Evolutionary conservation across 2,888 invertebrate species (phyloP), one percentile per base, ranked within the genome.

Genomic region (Morinoia aosen): DNA sequence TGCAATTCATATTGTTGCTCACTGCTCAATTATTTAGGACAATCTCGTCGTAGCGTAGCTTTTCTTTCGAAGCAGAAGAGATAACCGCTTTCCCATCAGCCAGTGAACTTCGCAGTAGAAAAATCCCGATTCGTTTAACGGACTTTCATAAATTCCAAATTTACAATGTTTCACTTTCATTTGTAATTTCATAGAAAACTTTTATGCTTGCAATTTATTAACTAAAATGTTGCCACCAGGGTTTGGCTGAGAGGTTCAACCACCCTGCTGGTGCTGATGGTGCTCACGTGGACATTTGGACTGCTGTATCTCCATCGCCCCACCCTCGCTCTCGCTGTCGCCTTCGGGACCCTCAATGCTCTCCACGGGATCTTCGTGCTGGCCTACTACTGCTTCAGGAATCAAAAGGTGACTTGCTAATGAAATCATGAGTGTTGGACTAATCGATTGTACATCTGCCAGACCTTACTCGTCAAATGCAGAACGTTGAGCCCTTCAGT

Each of bases 301-400:
- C 95, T 96, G n/a, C 95, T 96, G 39, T 96, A 96, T 95, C 96
- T 96, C 57, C 96, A 96, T 95, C 95, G 95, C 39, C 96, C 96
- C 19, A 96, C 96, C 39, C 95, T 96, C 19, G 96, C 96, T 93
- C 96, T 96, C 58, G 96, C 96, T 33, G 95, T 96, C 25, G 96
- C 96, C 91, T 96, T 96, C 96, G 96, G 96, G 94, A 96, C 96
- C 57, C 95, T 96, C 95, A 96, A 96, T 64, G 96, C 96, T 16
- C 96, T 96, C 19, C 96, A 96, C 64, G 96, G 96, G 58, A 95
- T 96, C 94, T 96, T 96, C 95, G 96, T 96, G 94, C 96, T 96
- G 95, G 95, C 96, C 90, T 96, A 96, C 95, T 96, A 96, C 96
- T 96, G 96, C 95, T 76, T 96, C 95, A 96, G 96, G 96, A 96